Base-by-base conservation (phyloP, 1,140 invertebrate species). In the Drosophila nikananu region DNA sequence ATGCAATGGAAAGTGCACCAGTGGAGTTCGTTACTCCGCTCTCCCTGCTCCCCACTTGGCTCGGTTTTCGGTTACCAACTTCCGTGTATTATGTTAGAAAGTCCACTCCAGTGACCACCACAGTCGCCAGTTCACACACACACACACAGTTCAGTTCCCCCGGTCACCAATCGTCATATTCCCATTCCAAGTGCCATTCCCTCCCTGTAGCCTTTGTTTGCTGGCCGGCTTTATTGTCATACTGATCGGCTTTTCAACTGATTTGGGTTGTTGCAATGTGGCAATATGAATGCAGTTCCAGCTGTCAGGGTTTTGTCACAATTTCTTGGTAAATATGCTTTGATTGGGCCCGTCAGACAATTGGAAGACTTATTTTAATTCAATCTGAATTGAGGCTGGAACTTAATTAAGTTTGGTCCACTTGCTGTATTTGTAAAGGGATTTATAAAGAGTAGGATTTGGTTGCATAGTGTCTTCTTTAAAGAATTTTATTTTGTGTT, bases 21-120 rank as follows among this genome's bases (percentile, higher is more conserved):
- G 35, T 2, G 49, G 66, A 68, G 66, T 72, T 72, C 70, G 70
- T 72, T 72, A 71, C 70, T 42, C 51, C 42, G 52, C 15, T 41
- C 32, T 25, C 48, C 39, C 3, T 62, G 52, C 68, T 65, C 54
- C 17, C 48, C 48, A 30, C 17, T 27, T 12, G 30, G 51, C n/a
- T 52, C 12, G 79, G 86, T 84, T 90, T 90, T 90, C 62, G 82
- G 86, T 91, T 90, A 82, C 82, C 81, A 80, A 90, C 86, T 90
- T 90, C 86, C 86, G 86, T 60, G 82, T 91, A 81, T 89, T 89
- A 90, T 89, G 86, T 74, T 90, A 72, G 81, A 79, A 81, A 87
- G 84, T 89, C 77, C 81, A 68, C 17, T 55, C 48, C 58, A 57
- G 30, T 72, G 72, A 54, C 67, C 73, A 42, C 39, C 48, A 27